phyloP scores from a whole-genome alignment of 2,797 vertebrate species.

The Thalassophryne amazonica region DNA sequence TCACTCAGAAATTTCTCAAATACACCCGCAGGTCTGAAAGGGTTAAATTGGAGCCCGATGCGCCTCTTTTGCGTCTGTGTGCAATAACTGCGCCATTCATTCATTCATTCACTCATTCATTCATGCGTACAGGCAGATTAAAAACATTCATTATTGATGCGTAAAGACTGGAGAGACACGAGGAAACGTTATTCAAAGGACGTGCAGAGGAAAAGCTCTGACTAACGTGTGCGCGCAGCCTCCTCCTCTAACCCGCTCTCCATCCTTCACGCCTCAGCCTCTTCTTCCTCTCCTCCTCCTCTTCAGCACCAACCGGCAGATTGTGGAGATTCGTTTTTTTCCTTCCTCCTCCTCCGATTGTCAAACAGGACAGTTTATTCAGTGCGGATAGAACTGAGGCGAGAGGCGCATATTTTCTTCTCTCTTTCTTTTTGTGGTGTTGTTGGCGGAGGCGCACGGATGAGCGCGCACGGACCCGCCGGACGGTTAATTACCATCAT shows the following conservation, averaged over 20 bases:
- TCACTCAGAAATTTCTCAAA: too few relatives aligned
- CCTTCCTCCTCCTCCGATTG: conserved; percentile 17
- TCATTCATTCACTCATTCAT: too few relatives aligned
- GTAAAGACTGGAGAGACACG: too few relatives aligned
- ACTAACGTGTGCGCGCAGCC: conserved; percentile 34
- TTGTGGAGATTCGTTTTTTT: not conserved
- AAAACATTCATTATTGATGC: too few relatives aligned
- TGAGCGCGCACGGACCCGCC: conserved; percentile 32
- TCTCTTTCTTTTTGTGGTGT: too few relatives aligned
- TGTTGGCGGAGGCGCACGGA: conserved; percentile 25
- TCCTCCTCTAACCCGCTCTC: conserved; percentile 38
- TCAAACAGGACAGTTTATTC: conserved; percentile 49
- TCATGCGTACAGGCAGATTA: too few relatives aligned
- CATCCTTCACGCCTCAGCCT: conserved; percentile 46
- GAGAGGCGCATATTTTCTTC: conserved; percentile 6
- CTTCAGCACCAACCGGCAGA: conserved; percentile 27
- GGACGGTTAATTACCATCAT: conserved; percentile 55
- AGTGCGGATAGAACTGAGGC: conserved; percentile 24
- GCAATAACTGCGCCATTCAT: too few relatives aligned
- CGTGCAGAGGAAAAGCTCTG: conserved; percentile 35
- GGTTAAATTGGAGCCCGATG: too few relatives aligned
- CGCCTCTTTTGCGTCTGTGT: too few relatives aligned
- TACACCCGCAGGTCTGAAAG: too few relatives aligned
- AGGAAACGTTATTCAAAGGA: conserved; percentile 55
- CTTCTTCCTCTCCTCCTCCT: conserved; percentile 32